These are phyloP conservation scores for Bombyx mandarina DNA, from an alignment of 1,140 invertebrate genomes.

Conservation along the genomic window DNA sequence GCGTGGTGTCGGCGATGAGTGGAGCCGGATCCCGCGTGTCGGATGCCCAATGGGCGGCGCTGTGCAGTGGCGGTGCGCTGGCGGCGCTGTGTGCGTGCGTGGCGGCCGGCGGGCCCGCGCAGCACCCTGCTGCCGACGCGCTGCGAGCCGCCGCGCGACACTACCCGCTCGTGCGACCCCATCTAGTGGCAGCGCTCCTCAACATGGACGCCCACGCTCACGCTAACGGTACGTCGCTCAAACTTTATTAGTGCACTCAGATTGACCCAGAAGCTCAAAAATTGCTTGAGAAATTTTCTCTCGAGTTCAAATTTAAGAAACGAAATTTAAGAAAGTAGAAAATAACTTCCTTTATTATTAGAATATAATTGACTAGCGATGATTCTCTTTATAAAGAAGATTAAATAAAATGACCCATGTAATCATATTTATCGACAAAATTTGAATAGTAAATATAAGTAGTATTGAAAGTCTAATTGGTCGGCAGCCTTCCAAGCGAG, in stretches of 20 bases:
- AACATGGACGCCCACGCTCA: slow-evolving; percentile 43
- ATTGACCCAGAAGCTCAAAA: too few relatives aligned
- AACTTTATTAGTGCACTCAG: background rate
- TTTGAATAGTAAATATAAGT: too few relatives aligned
- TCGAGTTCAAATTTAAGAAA: background rate
- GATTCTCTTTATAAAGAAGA: background rate
- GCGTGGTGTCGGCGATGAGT: slow-evolving; percentile 42
- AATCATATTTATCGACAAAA: too few relatives aligned
- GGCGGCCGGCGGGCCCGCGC: slow-evolving; percentile 23
- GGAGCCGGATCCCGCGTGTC: slow-evolving; percentile 8
- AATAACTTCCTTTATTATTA: background rate
- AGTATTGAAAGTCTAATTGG: too few relatives aligned
- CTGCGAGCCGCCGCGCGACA: slow-evolving; percentile 37
- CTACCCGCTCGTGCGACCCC: slow-evolving; percentile 25
- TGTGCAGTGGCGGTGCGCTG: slow-evolving; percentile 17
- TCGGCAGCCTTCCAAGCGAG: background rate
- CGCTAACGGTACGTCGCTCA: slow-evolving; percentile 25
- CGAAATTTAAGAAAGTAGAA: background rate
- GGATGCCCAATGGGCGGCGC: slow-evolving; percentile 9
- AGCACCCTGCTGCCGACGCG: slow-evolving; percentile 23
- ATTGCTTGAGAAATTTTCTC: too few relatives aligned
- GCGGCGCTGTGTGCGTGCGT: slow-evolving; percentile 29
- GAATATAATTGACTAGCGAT: background rate
- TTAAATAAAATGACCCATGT: too few relatives aligned
- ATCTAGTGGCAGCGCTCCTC: slow-evolving; percentile 33